These are phyloP conservation scores for Tapirus terrestris DNA, from an alignment of 2,113 vertebrate species.

Conservation along the genomic window DNA sequence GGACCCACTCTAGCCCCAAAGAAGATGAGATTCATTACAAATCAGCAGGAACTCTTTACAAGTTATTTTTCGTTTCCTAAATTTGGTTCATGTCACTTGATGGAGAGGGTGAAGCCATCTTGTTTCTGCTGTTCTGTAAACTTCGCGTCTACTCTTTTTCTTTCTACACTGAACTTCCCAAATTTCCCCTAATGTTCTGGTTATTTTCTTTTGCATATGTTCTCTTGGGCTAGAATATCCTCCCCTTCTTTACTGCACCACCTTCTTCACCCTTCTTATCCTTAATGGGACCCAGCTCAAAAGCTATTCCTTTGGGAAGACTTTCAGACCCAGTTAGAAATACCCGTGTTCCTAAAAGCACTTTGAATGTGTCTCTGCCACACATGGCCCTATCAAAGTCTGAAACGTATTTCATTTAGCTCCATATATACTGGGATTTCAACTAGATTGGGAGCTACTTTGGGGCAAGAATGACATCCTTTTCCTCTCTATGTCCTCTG, in stretches of 20 bases:
- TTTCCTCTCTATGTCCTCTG: not conserved
- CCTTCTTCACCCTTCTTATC: not conserved
- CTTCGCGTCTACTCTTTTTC: not conserved
- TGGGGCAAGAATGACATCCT: not conserved
- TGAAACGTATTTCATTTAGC: not conserved
- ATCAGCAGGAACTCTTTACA: not conserved
- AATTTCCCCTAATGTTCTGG: not conserved
- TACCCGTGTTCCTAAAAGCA: not conserved
- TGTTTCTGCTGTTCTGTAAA: not conserved
- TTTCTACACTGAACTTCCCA: not conserved
- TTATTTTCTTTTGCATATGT: not conserved
- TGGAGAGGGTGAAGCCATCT: not conserved
- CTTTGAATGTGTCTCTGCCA: not conserved
- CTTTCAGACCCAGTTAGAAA: not conserved
- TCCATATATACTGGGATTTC: not conserved
- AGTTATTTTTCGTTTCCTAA: not conserved
- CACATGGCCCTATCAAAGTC: not conserved
- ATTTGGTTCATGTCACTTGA: not conserved
- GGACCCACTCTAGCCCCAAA: not conserved
- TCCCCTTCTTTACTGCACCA: not conserved
- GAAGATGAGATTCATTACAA: not conserved
- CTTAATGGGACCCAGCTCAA: not conserved
- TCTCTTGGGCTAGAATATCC: not conserved
- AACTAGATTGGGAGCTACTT: not conserved
- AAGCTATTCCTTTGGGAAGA: not conserved